A percentile compares a stretch with the other conserved stretches of the same genome.
Evolutionary conservation across 2,797 vertebrate genomes (phyloP).

Genomic region (Acomys russatus): DNA sequence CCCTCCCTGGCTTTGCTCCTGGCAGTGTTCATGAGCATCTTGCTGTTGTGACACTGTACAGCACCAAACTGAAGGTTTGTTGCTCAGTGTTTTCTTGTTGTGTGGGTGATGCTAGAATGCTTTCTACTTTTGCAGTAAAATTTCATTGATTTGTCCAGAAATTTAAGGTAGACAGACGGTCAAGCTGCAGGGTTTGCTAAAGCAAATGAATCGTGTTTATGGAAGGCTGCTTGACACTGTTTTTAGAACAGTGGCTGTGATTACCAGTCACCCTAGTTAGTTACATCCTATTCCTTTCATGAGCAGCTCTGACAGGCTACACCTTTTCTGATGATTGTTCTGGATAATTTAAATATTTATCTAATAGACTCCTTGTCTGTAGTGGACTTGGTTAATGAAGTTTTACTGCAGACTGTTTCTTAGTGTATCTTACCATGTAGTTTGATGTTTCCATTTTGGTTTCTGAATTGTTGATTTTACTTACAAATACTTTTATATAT

Average conservation of each 20-base stretch:
- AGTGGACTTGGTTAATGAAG: constrained; percentile 58
- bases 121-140: constrained; percentile 71
- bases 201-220: neutral
- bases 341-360: constrained; percentile 53
- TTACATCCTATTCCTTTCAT: neutral
- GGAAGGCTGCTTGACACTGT: constrained; percentile 5
- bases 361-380: neutral
- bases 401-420: constrained; percentile 59
- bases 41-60: neutral
- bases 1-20: neutral
- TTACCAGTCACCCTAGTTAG: constrained; percentile 2
- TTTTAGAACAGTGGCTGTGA: constrained; percentile 23
- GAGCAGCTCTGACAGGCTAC: neutral
- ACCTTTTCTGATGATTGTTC: constrained; percentile 41
- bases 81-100: constrained; percentile 11
- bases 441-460: constrained; percentile 68
- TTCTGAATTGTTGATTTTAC: constrained; percentile 69
- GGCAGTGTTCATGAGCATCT: neutral
- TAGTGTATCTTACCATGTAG: neutral
- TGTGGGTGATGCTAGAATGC: constrained; percentile 33
- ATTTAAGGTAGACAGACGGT: constrained; percentile 55
- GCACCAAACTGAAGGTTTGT: constrained; percentile 15
- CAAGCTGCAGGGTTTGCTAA: constrained; percentile 58
- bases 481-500: constrained; percentile 43
- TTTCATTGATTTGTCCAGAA: constrained; percentile 67